phyloP scores from a whole-genome alignment of 2,888 invertebrate genomes.

The Crepidodera aurea region DNA sequence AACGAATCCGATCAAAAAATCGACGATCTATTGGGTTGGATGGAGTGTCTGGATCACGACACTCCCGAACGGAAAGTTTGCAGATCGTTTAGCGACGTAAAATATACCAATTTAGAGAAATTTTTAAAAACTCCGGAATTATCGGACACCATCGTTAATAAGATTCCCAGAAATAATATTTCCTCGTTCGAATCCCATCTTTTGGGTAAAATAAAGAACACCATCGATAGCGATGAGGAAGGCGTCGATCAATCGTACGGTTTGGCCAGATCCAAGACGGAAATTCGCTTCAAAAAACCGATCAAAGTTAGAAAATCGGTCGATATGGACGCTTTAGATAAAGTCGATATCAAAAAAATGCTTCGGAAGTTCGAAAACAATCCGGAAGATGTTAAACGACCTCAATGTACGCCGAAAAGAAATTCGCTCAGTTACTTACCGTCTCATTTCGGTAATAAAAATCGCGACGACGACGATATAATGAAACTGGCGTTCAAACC shows the following conservation, averaged over 20 bases:
- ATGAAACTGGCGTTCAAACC: constrained; percentile 23
- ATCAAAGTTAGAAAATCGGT: constrained; percentile 51
- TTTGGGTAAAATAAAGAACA: constrained; percentile 51
- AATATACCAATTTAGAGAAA: constrained; percentile 59
- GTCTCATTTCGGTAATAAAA: not conserved
- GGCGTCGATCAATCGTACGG: constrained; percentile 39
- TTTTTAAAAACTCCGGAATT: constrained; percentile 54
- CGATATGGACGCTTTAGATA: constrained; percentile 58
- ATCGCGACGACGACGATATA: constrained; percentile 12
- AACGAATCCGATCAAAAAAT: constrained; percentile 56
- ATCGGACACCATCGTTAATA: constrained; percentile 54
- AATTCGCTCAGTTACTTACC: not conserved
- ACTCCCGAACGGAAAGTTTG: constrained; percentile 52
- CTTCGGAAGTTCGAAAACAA: constrained; percentile 57
- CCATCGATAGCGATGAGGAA: constrained; percentile 42
- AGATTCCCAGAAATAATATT: constrained; percentile 58
- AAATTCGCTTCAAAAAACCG: constrained; percentile 52
- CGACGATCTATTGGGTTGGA: constrained; percentile 59
- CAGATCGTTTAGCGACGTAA: constrained; percentile 56
- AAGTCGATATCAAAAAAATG: constrained; percentile 59
- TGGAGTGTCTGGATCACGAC: constrained; percentile 59
- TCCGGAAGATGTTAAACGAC: constrained; percentile 19
- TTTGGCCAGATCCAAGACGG: constrained; percentile 57
- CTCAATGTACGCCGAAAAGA: constrained; percentile 1
- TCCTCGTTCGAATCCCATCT: constrained; percentile 58